Conservation (phyloP, 2,888 invertebrate species). For the Tetranychus piercei region DNA sequence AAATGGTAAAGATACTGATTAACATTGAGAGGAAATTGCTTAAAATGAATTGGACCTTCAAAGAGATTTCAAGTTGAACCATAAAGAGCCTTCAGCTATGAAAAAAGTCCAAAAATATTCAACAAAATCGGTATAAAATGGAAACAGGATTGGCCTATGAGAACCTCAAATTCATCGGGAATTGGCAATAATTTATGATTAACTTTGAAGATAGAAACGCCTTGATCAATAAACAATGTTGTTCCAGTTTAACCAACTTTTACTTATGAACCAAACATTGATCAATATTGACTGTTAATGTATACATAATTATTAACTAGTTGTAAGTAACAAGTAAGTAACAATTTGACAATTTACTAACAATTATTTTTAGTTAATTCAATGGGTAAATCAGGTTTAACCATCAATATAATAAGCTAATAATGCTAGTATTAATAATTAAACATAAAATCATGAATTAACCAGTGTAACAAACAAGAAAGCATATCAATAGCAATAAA, state of each 20-base stretch:
- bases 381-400: no score
- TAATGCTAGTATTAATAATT: no score
- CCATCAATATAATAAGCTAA: no score
- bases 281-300: not conserved
- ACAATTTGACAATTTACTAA: slow-evolving; percentile 9
- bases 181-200: not conserved
- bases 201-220: no score
- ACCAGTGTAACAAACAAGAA: no score
- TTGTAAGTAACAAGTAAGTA: not conserved
- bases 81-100: no score
- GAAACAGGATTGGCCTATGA: not conserved
- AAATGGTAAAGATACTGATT: not conserved
- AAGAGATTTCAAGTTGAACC: not conserved
- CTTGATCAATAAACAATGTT: no score
- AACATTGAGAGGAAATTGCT: not conserved
- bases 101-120: no score
- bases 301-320: not conserved
- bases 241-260: not conserved
- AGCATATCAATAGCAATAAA: no score
- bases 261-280: not conserved
- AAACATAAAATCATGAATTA: no score
- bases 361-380: slow-evolving; percentile 4
- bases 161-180: not conserved
- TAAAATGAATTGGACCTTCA: not conserved
- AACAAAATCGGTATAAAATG: not conserved